Evolutionary conservation across 2,888 invertebrate genomes (phyloP).

Genomic region (Nomada hirtipes): DNA sequence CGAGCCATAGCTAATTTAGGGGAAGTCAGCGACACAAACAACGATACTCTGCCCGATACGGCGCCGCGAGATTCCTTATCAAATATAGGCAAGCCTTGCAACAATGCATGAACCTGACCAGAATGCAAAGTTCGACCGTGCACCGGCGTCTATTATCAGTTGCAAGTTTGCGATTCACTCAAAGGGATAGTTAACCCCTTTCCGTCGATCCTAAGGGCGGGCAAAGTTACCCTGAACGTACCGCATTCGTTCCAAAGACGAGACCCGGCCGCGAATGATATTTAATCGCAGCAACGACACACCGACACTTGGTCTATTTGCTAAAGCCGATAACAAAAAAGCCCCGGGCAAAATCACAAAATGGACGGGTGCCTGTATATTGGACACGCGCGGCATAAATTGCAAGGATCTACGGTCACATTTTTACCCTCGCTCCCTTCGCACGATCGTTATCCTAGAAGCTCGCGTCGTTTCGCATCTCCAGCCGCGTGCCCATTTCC

Average conservation of each 20-base stretch:
- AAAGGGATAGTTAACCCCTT: slow-evolving; percentile 51
- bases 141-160: slow-evolving; percentile 17
- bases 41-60: slow-evolving; percentile 2
- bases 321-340: neutral
- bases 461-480: slow-evolving; percentile 11
- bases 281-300: neutral
- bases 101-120: slow-evolving; percentile 22
- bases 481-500: neutral
- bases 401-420: neutral
- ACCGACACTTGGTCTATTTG: neutral
- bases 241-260: neutral
- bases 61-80: slow-evolving; percentile 40
- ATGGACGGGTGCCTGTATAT: neutral
- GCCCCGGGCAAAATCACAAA: neutral
- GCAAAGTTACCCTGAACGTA: slow-evolving; percentile 10
- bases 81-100: neutral
- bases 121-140: slow-evolving; percentile 10
- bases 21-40: slow-evolving; percentile 15
- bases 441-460: slow-evolving; percentile 19
- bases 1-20: slow-evolving; percentile 30
- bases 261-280: neutral
- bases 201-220: slow-evolving; percentile 14
- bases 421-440: slow-evolving; percentile 8
- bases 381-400: slow-evolving; percentile 3
- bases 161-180: slow-evolving; percentile 25